Evolutionary conservation across 2,113 vertebrate species (phyloP).

Genomic region (Rhegmatorhina hoffmannsi): DNA sequence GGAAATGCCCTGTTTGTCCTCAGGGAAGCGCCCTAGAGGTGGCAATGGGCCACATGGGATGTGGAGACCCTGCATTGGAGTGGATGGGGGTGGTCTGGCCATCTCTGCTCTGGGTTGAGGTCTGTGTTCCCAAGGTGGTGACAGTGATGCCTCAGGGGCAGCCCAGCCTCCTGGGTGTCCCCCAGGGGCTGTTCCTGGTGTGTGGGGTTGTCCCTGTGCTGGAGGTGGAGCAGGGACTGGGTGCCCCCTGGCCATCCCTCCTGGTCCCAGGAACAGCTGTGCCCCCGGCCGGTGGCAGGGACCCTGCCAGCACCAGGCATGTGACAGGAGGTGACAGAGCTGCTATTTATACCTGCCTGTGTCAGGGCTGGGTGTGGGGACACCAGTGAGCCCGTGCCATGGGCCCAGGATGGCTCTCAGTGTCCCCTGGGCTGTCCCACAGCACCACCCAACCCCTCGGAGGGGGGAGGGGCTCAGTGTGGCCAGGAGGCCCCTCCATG

Average conservation of each 20-base stretch:
- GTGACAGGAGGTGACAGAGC: constrained; percentile 46
- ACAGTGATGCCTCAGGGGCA: rapidly evolving
- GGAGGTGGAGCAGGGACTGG: not conserved
- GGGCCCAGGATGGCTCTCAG: not conserved
- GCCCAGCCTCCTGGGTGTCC: not conserved
- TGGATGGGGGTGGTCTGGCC: rapidly evolving
- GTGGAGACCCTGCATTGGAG: rapidly evolving
- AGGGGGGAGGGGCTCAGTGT: not conserved
- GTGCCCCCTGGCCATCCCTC: not conserved
- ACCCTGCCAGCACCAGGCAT: not conserved
- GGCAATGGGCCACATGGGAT: not conserved
- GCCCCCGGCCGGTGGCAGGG: not conserved
- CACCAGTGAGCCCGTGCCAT: not conserved
- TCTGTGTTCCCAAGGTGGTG: rapidly evolving
- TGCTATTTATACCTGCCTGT: constrained; percentile 26
- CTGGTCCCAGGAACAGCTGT: not conserved
- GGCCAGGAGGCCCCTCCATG: rapidly evolving
- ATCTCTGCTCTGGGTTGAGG: rapidly evolving
- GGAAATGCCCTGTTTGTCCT: not conserved
- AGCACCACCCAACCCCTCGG: not conserved
- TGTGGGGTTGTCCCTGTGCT: not conserved
- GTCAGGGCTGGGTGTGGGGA: not conserved
- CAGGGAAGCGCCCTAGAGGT: not conserved
- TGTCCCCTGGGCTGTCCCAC: not conserved
- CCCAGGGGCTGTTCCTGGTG: not conserved